Evolutionary conservation across 2,888 invertebrate species (phyloP).

Genomic region (Shargacucullia verbasci): DNA sequence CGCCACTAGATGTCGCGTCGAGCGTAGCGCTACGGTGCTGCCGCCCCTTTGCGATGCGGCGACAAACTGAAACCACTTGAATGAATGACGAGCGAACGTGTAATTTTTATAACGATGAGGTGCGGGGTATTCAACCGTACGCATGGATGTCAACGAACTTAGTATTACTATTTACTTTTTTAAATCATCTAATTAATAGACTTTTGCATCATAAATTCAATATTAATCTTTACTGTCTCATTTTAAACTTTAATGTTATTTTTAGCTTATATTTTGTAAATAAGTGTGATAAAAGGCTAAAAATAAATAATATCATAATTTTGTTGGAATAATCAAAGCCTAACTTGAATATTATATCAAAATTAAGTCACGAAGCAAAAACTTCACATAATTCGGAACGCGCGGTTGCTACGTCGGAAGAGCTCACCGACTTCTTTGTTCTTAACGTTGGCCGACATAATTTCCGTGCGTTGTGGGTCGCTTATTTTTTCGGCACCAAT

Average conservation of each 20-base stretch:
- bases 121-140: conserved; percentile 75
- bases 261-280: not conserved
- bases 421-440: conserved; percentile 77
- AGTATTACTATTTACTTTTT: conserved; percentile 61
- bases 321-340: not conserved
- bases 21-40: conserved; percentile 66
- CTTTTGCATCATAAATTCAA: conserved; percentile 8
- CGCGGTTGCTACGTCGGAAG: conserved; percentile 58
- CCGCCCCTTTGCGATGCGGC: conserved; percentile 56
- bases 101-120: conserved; percentile 75
- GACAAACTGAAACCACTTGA: conserved; percentile 65
- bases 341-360: not conserved
- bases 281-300: not conserved
- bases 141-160: conserved; percentile 81
- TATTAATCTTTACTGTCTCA: not conserved
- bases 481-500: conserved; percentile 87
- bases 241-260: not conserved
- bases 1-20: conserved; percentile 78
- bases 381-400: conserved; percentile 31
- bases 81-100: conserved; percentile 80
- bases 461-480: conserved; percentile 83
- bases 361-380: conserved; percentile 22
- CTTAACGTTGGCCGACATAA: conserved; percentile 80
- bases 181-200: conserved; percentile 21
- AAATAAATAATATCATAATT: not conserved